Evolutionary conservation across 2,113 vertebrate genomes (phyloP).

Genomic region (Phalacrocorax pelagicus): DNA sequence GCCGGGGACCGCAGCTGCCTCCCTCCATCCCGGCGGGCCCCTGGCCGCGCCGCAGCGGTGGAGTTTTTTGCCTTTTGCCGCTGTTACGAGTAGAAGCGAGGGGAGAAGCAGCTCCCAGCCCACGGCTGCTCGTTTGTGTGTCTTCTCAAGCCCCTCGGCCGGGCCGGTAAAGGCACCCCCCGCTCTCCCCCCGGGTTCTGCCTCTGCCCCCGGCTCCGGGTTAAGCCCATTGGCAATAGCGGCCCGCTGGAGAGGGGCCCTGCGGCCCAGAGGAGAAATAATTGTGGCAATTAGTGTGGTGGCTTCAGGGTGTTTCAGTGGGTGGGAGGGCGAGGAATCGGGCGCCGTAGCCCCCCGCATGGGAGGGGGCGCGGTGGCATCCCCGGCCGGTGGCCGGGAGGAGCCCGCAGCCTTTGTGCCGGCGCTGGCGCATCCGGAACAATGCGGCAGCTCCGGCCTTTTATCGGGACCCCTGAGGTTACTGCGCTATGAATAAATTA

Average conservation of each 20-base stretch:
- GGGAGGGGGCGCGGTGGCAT: not conserved
- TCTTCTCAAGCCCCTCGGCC: not conserved
- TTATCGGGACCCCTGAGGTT: not conserved
- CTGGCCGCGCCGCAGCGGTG: not conserved
- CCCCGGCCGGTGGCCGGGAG: not conserved
- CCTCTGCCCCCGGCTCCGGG: not conserved
- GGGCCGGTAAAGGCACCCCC: not conserved
- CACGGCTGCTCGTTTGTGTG: no score
- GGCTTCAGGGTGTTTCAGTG: not conserved
- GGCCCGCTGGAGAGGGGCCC: not conserved
- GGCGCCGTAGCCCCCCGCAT: rapidly evolving
- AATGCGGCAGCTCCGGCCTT: not conserved
- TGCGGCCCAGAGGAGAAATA: not conserved
- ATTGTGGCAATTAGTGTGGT: not conserved
- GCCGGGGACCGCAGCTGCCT: rapidly evolving
- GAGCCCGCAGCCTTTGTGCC: not conserved
- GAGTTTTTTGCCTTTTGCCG: not conserved
- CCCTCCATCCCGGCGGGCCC: not conserved
- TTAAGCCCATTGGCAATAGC: not conserved
- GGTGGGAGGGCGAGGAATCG: not conserved
- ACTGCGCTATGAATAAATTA: not conserved
- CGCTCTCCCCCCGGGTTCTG: not conserved
- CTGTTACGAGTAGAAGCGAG: not conserved
- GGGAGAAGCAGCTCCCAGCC: not conserved
- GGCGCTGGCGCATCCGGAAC: not conserved